Conservation (phyloP, 2,797 vertebrate species). For the Sebastes minor region DNA sequence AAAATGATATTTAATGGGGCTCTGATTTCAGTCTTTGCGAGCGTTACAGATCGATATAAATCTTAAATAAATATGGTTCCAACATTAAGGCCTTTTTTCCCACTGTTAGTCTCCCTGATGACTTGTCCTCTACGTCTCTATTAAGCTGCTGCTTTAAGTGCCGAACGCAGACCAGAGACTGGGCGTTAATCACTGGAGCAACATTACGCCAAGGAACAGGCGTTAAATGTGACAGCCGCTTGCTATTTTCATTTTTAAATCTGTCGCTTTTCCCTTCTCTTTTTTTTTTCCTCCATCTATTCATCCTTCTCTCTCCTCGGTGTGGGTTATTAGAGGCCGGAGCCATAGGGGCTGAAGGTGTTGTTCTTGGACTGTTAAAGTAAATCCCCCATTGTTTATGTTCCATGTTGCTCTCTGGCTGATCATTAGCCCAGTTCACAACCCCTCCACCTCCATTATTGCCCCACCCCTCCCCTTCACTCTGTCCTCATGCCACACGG, state of each 20-base stretch:
- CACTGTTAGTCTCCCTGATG: slow-evolving; percentile 38
- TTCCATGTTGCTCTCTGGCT: slow-evolving; percentile 51
- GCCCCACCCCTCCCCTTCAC: background rate
- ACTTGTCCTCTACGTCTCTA: slow-evolving; percentile 40
- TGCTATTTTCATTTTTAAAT: slow-evolving; percentile 43
- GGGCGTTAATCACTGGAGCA: slow-evolving; percentile 59
- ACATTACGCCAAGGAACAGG: slow-evolving; percentile 23
- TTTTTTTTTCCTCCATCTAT: slow-evolving; percentile 5
- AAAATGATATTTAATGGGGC: slow-evolving; percentile 43
- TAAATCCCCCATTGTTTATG: slow-evolving; percentile 71
- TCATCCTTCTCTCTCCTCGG: background rate
- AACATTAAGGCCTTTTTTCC: slow-evolving; percentile 20
- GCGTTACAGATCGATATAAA: slow-evolving; percentile 46
- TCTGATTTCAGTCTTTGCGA: slow-evolving; percentile 58
- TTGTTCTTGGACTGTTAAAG: slow-evolving; percentile 59
- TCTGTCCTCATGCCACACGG: background rate
- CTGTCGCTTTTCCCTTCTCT: background rate
- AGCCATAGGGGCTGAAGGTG: slow-evolving; percentile 43
- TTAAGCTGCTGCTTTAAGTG: slow-evolving; percentile 47
- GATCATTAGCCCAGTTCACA: slow-evolving; percentile 54
- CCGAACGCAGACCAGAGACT: slow-evolving; percentile 42
- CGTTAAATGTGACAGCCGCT: slow-evolving; percentile 38
- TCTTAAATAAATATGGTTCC: slow-evolving; percentile 54
- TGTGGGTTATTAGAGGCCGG: slow-evolving; percentile 40
- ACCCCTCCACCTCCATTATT: background rate